These are phyloP conservation scores for Caretta caretta DNA, from an alignment of 2,113 vertebrate genomes.

Conservation along the genomic window DNA sequence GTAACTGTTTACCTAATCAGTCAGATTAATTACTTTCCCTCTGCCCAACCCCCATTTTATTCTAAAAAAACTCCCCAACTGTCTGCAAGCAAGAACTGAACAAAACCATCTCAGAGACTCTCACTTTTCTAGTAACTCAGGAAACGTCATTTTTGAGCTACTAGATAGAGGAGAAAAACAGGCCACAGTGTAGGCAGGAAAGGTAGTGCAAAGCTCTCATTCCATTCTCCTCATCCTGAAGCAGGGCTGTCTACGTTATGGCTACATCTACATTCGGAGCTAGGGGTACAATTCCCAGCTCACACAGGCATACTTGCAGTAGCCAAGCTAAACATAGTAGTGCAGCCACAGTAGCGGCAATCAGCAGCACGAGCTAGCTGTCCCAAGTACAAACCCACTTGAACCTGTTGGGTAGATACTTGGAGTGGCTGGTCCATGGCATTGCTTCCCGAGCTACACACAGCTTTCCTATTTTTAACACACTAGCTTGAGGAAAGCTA, in stretches of 20 bases:
- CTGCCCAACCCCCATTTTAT: neutral
- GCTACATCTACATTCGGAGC: neutral
- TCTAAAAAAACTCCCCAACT: neutral
- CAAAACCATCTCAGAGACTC: neutral
- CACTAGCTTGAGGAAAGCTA: neutral
- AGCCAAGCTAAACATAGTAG: no score
- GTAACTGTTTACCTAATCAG: neutral
- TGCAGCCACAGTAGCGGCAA: neutral
- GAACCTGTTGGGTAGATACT: neutral
- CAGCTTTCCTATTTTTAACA: neutral
- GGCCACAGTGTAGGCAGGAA: neutral
- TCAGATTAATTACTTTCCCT: conserved; percentile 8
- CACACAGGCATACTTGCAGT: no score
- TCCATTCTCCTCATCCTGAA: neutral
- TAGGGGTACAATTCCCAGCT: neutral
- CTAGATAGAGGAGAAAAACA: neutral
- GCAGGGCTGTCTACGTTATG: neutral
- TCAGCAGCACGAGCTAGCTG: neutral
- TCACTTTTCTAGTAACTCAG: neutral
- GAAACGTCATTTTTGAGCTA: neutral
- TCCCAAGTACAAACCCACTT: neutral
- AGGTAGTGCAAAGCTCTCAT: neutral
- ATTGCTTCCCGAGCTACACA: neutral
- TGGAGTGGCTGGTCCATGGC: neutral
- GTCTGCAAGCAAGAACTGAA: neutral